These are phyloP conservation scores for Serilophus lunatus DNA, from an alignment of 2,113 vertebrate genomes.

Conservation along the genomic window DNA sequence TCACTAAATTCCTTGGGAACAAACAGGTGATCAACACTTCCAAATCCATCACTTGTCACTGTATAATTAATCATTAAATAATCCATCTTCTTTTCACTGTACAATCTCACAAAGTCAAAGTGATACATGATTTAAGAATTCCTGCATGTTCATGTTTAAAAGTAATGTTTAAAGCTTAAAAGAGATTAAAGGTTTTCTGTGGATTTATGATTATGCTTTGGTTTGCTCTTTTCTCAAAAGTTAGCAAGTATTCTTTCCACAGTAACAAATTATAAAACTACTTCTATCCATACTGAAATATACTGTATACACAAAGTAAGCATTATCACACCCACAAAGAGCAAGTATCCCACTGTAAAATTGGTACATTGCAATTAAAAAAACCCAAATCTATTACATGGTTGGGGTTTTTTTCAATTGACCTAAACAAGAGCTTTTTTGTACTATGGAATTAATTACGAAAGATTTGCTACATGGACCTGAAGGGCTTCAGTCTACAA, in stretches of 20 bases:
- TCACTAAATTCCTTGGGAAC: background rate
- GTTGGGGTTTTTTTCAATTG: background rate
- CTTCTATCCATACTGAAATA: background rate
- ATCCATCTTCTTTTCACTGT: background rate
- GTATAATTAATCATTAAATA: background rate
- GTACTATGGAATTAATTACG: background rate
- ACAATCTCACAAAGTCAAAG: background rate
- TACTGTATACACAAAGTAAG: background rate
- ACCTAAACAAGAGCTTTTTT: background rate
- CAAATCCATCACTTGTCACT: background rate
- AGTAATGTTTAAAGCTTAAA: background rate
- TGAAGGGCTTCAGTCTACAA: background rate
- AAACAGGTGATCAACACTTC: background rate
- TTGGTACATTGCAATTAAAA: background rate
- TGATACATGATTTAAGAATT: background rate
- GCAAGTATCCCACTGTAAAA: background rate
- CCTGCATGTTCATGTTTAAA: background rate
- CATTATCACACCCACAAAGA: background rate
- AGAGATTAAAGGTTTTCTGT: background rate
- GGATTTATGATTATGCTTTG: background rate
- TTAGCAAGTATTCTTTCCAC: background rate
- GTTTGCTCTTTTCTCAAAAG: background rate
- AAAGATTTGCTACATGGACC: background rate
- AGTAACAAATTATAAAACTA: background rate
- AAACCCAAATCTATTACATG: background rate